These are phyloP conservation scores for Microcebus jonahi DNA, from an alignment of 2,113 vertebrate genomes.

Conservation along the genomic window DNA sequence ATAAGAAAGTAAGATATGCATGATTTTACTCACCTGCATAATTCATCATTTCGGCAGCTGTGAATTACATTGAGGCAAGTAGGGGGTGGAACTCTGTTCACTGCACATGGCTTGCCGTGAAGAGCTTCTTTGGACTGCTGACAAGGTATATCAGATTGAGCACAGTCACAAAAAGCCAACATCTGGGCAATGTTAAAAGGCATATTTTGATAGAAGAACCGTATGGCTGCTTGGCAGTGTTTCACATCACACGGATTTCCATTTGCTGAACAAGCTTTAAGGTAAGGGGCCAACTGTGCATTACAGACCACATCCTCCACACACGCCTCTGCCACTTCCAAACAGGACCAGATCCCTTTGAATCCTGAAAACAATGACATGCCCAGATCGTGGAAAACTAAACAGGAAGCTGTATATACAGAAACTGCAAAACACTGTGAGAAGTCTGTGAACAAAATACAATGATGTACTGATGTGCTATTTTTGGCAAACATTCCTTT, in stretches of 20 bases:
- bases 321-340: conserved; percentile 87
- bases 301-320: conserved; percentile 91
- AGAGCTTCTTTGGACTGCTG: conserved; percentile 85
- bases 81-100: conserved; percentile 59
- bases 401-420: not conserved
- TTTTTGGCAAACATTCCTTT: not conserved
- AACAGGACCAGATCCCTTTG: conserved; percentile 84
- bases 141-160: conserved; percentile 87
- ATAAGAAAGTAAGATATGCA: conserved; percentile 56
- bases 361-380: conserved; percentile 82
- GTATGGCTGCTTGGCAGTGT: conserved; percentile 86
- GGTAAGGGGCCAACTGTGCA: conserved; percentile 86
- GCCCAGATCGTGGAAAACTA: not conserved
- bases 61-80: conserved; percentile 89
- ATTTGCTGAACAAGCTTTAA: conserved; percentile 86
- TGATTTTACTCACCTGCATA: conserved; percentile 89
- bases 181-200: conserved; percentile 88
- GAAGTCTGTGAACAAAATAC: not conserved
- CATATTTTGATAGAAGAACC: conserved; percentile 89
- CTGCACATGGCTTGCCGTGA: conserved; percentile 88
- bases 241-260: conserved; percentile 83
- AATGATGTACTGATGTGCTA: not conserved
- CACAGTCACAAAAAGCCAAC: conserved; percentile 92
- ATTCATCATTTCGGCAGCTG: conserved; percentile 85
- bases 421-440: not conserved